A percentile compares a stretch with the other conserved stretches of the same genome.
These are phyloP conservation scores for Suricata suricatta DNA, from an alignment of 2,113 vertebrate genomes.

Conservation along the genomic window DNA sequence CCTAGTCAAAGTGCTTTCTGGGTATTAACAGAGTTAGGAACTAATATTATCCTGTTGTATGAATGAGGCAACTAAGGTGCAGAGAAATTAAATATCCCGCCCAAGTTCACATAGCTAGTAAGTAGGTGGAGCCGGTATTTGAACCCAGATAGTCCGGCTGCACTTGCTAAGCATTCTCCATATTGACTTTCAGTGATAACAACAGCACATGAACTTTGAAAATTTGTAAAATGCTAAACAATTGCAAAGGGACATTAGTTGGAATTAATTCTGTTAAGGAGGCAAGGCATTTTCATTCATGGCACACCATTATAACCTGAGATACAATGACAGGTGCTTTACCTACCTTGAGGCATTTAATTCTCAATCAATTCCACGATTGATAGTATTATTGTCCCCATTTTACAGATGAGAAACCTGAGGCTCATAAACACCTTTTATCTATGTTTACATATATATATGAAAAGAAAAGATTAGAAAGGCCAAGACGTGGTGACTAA, in stretches of 20 bases:
- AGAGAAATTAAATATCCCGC: neutral
- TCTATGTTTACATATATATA: neutral
- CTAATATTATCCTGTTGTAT: neutral
- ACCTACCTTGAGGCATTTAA: neutral
- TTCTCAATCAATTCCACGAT: neutral
- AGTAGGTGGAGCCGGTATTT: neutral
- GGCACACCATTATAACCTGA: neutral
- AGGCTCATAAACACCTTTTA: neutral
- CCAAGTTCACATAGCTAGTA: neutral
- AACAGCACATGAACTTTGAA: neutral
- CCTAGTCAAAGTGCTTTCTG: neutral
- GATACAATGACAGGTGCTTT: neutral
- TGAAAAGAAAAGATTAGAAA: neutral
- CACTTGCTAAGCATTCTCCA: neutral
- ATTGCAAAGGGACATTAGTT: neutral
- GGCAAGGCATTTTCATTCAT: neutral
- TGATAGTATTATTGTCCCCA: neutral
- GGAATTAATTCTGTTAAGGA: slow-evolving; percentile 17
- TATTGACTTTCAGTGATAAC: neutral
- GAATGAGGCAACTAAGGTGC: slow-evolving; percentile 4
- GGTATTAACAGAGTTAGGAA: neutral
- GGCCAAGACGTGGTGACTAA: neutral
- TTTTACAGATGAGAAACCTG: neutral
- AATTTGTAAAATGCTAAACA: neutral
- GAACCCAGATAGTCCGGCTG: neutral